phyloP scores from a whole-genome alignment of 2,113 vertebrate species.

The Laticauda laticaudata region DNA sequence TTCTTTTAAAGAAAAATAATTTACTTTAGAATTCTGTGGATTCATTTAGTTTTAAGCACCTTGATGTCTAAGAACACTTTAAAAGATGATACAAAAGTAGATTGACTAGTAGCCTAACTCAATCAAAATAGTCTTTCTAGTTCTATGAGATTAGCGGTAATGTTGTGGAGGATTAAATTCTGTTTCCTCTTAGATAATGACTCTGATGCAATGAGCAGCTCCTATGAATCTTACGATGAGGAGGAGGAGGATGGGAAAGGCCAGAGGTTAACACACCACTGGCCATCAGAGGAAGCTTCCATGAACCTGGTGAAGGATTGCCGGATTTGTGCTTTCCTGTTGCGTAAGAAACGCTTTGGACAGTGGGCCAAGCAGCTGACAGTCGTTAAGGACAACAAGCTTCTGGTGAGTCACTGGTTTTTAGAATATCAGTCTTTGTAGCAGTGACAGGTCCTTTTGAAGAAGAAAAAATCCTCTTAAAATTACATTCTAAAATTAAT shows the following conservation, averaged over 20 bases:
- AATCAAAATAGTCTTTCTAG: not conserved
- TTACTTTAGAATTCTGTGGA: not conserved
- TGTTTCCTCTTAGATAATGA: conserved; percentile 84
- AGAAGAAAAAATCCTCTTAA: not conserved
- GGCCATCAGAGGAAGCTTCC: conserved; percentile 86
- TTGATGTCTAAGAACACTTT: not conserved
- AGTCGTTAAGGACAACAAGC: conserved; percentile 86
- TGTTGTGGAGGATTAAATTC: not conserved
- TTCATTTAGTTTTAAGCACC: not conserved
- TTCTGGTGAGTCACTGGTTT: conserved; percentile 80
- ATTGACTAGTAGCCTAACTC: not conserved
- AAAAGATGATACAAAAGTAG: not conserved
- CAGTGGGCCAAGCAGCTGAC: conserved; percentile 97
- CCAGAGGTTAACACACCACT: conserved; percentile 78
- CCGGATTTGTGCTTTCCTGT: conserved; percentile 90
- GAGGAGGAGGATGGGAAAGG: conserved; percentile 92
- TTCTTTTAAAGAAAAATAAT: not conserved
- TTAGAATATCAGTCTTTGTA: not conserved
- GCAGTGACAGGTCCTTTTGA: not conserved
- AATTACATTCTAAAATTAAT: not conserved
- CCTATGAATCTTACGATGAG: conserved; percentile 96
- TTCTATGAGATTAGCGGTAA: not conserved
- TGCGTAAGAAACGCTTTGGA: conserved; percentile 95
- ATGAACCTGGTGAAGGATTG: conserved; percentile 87
- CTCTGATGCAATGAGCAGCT: conserved; percentile 95